Evolutionary conservation across 2,797 vertebrate species (phyloP).

Genomic region (Carduelis carduelis): DNA sequence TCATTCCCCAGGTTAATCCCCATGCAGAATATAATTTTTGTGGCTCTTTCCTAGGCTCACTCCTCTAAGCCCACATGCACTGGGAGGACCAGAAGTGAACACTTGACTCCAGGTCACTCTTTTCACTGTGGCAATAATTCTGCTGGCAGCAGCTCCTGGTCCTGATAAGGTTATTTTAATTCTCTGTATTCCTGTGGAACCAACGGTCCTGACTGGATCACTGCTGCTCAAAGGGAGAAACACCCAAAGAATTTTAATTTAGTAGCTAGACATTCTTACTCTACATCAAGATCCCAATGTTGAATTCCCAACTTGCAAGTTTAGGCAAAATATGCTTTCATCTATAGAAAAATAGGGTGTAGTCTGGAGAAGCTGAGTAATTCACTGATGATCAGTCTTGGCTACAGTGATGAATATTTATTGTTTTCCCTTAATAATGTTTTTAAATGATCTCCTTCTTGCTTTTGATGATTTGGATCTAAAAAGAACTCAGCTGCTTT

Average conservation of each 20-base stretch:
- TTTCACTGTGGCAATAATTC: not conserved
- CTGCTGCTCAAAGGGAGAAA: not conserved
- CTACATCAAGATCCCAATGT: not conserved
- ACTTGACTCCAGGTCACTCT: not conserved
- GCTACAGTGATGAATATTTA: conserved; percentile 28
- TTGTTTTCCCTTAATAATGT: not conserved
- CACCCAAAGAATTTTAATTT: not conserved
- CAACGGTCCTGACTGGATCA: not conserved
- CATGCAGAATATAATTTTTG: not conserved
- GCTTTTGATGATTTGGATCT: conserved; percentile 44
- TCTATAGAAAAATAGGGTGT: conserved; percentile 51
- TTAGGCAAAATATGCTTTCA: conserved; percentile 52
- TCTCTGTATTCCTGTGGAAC: not conserved
- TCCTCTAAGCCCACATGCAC: not conserved
- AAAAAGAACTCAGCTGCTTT: not conserved
- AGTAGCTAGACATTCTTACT: not conserved
- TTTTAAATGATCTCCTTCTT: not conserved
- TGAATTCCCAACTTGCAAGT: conserved; percentile 52
- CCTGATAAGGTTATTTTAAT: not conserved
- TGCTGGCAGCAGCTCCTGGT: not conserved
- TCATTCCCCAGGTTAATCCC: not conserved
- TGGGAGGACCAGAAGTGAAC: not conserved
- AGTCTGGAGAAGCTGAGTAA: conserved; percentile 47
- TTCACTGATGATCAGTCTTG: conserved; percentile 43
- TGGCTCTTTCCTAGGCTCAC: not conserved